Percentiles rank a stretch among this genome's conserved stretches.
These are phyloP conservation scores for Sciurus vulgaris DNA, from an alignment of 2,797 vertebrate genomes.

Conservation along the genomic window DNA sequence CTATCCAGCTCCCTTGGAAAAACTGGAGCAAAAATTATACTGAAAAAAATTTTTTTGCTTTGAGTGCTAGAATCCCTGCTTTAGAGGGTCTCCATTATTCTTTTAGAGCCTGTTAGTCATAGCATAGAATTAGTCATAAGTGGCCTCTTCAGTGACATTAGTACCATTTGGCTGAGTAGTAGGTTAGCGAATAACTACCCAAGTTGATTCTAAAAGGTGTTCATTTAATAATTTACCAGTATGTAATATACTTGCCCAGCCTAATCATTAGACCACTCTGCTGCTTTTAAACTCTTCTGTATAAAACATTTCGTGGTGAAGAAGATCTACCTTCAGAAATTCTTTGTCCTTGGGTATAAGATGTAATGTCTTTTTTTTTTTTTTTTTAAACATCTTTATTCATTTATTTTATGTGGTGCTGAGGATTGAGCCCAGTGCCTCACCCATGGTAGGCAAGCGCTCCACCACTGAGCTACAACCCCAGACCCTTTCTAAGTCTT, in stretches of 20 bases:
- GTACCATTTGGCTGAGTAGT: neutral
- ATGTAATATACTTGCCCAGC: neutral
- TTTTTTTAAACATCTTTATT: too few species aligned
- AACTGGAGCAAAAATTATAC: slow-evolving; percentile 28
- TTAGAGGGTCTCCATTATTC: neutral
- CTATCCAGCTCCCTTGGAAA: neutral
- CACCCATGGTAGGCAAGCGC: too few species aligned
- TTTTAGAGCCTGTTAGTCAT: neutral
- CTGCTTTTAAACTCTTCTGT: slow-evolving; percentile 31
- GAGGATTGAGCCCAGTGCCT: too few species aligned
- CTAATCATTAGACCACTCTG: neutral
- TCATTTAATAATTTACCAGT: slow-evolving; percentile 31
- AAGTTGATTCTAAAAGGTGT: slow-evolving; percentile 37
- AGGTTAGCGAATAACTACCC: slow-evolving; percentile 14
- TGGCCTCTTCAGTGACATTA: neutral
- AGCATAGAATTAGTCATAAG: neutral
- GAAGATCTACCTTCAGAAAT: slow-evolving; percentile 29
- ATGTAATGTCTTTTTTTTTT: neutral
- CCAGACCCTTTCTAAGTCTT: neutral
- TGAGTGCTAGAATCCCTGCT: neutral
- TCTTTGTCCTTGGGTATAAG: slow-evolving; percentile 26
- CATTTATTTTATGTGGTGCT: too few species aligned
- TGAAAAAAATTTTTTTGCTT: slow-evolving; percentile 39
- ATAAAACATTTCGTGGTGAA: slow-evolving; percentile 14
- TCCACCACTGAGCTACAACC: too few species aligned